phyloP scores from a whole-genome alignment of 2,113 vertebrate genomes.

The Malurus cyaneus region DNA sequence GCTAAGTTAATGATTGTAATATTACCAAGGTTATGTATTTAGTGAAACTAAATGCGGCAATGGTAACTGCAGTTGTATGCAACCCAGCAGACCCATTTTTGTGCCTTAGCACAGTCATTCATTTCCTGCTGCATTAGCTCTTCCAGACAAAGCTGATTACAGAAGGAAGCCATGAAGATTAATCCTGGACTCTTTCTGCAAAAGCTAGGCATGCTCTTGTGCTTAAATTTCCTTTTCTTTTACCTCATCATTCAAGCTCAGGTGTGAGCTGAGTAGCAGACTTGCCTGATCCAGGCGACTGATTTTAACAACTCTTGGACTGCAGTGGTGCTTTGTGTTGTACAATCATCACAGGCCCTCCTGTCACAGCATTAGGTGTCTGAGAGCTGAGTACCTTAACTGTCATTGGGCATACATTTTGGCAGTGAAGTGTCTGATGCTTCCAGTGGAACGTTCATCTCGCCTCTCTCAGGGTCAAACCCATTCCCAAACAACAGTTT shows the following conservation, averaged over 20 bases:
- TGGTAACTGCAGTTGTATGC: neutral
- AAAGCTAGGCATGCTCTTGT: neutral
- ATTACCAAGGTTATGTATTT: neutral
- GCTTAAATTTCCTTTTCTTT: neutral
- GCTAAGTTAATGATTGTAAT: neutral
- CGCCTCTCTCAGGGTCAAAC: neutral
- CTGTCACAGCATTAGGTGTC: fast-evolving
- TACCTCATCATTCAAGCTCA: neutral
- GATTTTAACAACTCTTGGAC: neutral
- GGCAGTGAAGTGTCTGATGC: neutral
- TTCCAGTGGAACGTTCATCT: neutral
- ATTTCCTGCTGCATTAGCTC: neutral
- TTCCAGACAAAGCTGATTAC: neutral
- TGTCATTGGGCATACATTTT: neutral
- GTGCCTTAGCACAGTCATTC: neutral
- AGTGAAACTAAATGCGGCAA: neutral
- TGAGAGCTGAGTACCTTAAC: neutral
- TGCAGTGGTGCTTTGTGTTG: neutral
- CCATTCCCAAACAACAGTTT: neutral
- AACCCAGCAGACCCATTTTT: neutral
- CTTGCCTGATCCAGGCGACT: neutral
- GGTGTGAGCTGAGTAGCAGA: neutral
- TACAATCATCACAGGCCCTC: neutral
- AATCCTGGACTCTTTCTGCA: neutral
- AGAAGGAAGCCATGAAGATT: neutral